These are phyloP conservation scores for Gadopsis bispinosus DNA, from an alignment of 2,797 vertebrate genomes.

Conservation along the genomic window DNA sequence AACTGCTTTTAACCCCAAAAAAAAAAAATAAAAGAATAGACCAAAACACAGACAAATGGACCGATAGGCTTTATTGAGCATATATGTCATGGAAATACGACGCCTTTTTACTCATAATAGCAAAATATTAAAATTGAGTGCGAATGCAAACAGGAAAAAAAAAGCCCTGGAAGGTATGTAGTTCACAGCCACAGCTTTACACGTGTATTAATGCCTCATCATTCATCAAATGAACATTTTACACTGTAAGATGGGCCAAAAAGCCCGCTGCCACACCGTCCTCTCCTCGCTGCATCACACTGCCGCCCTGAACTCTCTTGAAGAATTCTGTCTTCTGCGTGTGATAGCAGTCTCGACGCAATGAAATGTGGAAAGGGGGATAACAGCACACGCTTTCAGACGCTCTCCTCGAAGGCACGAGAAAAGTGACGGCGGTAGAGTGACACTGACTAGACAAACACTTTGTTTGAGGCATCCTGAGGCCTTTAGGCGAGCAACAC, in stretches of 20 bases:
- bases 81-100: too few relatives aligned
- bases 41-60: too few relatives aligned
- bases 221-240: background rate
- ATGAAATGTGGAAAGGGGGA: background rate
- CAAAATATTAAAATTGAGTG: too few relatives aligned
- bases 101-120: too few relatives aligned
- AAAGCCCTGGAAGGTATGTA: too few relatives aligned
- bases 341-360: background rate
- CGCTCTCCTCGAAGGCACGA: conserved; percentile 2
- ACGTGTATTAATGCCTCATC: background rate
- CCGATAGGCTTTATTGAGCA: too few relatives aligned
- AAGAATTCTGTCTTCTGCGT: background rate
- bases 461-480: background rate
- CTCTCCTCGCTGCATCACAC: background rate
- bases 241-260: background rate
- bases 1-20: too few relatives aligned
- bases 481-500: background rate
- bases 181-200: background rate
- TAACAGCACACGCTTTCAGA: background rate
- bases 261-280: background rate
- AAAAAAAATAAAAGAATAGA: too few relatives aligned
- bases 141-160: too few relatives aligned
- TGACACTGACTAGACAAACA: background rate
- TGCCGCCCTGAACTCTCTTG: background rate
- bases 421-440: background rate